Evolutionary conservation across 2,888 invertebrate species (phyloP).

Genomic region (Drosophila stalkeri): DNA sequence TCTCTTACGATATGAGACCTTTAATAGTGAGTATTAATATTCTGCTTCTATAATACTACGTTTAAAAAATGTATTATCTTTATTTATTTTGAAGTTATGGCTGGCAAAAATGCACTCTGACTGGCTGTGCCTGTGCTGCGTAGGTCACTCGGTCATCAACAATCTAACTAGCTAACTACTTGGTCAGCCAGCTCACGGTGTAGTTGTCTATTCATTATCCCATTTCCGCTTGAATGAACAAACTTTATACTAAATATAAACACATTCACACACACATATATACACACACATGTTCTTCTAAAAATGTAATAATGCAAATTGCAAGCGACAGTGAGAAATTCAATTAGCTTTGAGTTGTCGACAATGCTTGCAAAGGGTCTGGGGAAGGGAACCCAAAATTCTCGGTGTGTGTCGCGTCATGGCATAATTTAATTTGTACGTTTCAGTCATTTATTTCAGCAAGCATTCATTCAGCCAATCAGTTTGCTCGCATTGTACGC

Average conservation of each 20-base stretch:
- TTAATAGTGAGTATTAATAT: conserved; percentile 27
- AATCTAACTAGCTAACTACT: conserved; percentile 25
- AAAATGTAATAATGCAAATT: conserved; percentile 82
- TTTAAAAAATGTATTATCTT: neutral
- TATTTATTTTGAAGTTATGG: neutral
- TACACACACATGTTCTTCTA: conserved; percentile 46
- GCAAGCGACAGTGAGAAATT: conserved; percentile 83
- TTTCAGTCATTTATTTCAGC: conserved; percentile 75
- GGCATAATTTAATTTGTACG: conserved; percentile 78
- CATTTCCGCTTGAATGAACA: conserved; percentile 78
- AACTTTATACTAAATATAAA: conserved; percentile 68
- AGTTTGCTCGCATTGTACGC: conserved; percentile 53
- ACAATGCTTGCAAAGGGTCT: conserved; percentile 51
- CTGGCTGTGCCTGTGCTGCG: conserved; percentile 10
- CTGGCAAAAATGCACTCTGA: neutral
- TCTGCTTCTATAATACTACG: conserved; percentile 8
- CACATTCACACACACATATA: conserved; percentile 25
- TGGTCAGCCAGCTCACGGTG: conserved; percentile 29
- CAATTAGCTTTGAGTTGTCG: conserved; percentile 76
- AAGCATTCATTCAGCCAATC: conserved; percentile 58
- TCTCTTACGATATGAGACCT: conserved; percentile 31
- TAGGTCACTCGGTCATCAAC: conserved; percentile 55
- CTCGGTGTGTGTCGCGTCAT: conserved; percentile 63
- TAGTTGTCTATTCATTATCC: conserved; percentile 73
- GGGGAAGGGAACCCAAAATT: conserved; percentile 40